These are phyloP conservation scores for Danio kyathit DNA, from an alignment of 2,797 vertebrate genomes.

Conservation along the genomic window DNA sequence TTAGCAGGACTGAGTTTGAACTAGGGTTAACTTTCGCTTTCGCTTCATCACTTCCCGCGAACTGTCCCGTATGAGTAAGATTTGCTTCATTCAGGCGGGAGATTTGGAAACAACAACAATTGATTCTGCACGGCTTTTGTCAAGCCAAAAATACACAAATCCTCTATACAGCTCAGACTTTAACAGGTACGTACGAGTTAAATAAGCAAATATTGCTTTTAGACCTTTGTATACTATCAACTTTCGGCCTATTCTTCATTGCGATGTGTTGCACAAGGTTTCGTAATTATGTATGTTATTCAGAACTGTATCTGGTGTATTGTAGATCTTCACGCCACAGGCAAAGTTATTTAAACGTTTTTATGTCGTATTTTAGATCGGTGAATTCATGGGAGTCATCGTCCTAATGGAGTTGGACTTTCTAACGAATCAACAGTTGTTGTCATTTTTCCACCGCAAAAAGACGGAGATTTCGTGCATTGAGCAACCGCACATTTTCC, in stretches of 20 bases:
- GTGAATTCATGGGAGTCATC: background rate
- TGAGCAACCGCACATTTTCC: conserved; percentile 68
- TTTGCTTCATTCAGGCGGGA: background rate
- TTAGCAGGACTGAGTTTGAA: background rate
- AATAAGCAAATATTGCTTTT: background rate
- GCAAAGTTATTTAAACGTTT: background rate
- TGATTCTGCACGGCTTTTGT: background rate
- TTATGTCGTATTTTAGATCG: background rate
- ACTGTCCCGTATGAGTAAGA: fast-evolving
- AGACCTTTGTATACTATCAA: too few species aligned
- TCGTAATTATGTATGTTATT: background rate
- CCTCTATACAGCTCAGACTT: background rate
- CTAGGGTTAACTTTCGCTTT: background rate
- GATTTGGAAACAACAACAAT: background rate
- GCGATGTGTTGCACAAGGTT: background rate
- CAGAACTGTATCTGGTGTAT: background rate
- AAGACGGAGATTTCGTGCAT: conserved; percentile 76
- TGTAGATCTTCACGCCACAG: too few species aligned
- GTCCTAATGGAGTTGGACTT: conserved; percentile 69
- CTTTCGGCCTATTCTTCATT: background rate
- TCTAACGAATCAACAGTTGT: conserved; percentile 48
- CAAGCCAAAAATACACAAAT: background rate
- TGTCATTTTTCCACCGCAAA: conserved; percentile 64
- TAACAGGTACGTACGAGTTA: background rate
- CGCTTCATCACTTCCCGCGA: background rate